phyloP scores from a whole-genome alignment of 2,113 vertebrate species.

The Triplophysa rosa region DNA sequence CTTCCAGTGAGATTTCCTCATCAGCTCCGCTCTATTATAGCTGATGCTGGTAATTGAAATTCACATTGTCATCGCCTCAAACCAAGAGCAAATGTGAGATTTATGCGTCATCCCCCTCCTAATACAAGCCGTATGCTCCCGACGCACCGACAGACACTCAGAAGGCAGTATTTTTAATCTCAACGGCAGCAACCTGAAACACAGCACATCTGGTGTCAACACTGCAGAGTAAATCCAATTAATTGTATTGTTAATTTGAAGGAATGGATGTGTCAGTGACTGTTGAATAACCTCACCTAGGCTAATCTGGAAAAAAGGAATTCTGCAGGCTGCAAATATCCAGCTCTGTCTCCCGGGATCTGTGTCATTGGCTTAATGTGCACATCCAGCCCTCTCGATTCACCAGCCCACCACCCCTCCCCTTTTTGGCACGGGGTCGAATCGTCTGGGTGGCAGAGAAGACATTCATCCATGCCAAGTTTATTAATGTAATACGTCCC shows the following conservation, averaged over 20 bases:
- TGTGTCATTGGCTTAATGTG: conserved; percentile 63
- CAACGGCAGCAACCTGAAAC: conserved; percentile 3
- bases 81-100: conserved; percentile 50
- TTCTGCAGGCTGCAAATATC: conserved; percentile 54
- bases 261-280: conserved; percentile 42
- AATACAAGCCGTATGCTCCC: conserved; percentile 7
- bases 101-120: conserved; percentile 29
- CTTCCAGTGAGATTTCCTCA: conserved; percentile 64
- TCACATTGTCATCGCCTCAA: conserved; percentile 72
- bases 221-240: conserved; percentile 27
- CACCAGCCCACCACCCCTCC: conserved; percentile 30
- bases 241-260: conserved; percentile 45
- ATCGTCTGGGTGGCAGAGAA: conserved; percentile 39
- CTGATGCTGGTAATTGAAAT: conserved; percentile 74
- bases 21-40: conserved; percentile 69
- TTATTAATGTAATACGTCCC: conserved; percentile 48
- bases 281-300: conserved; percentile 44
- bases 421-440: conserved; percentile 44
- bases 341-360: conserved; percentile 59
- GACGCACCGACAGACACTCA: conserved; percentile 5
- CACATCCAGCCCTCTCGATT: conserved; percentile 50
- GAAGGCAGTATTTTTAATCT: not conserved
- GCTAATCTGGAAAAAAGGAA: conserved; percentile 57
- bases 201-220: conserved; percentile 29
- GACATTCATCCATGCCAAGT: conserved; percentile 44